phyloP scores from a whole-genome alignment of 1,140 invertebrate species.

The Drosophila sproati region DNA sequence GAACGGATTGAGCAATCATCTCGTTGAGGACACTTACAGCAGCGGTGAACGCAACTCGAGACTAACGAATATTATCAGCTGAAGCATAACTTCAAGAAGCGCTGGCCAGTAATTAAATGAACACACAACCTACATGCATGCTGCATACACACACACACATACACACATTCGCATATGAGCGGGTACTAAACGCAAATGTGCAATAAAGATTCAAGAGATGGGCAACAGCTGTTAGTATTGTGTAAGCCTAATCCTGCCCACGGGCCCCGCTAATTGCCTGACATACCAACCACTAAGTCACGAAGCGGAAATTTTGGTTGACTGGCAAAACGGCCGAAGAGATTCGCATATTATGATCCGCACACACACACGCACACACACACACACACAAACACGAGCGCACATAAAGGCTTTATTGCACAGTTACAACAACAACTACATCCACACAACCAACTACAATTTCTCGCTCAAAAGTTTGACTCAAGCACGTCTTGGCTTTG shows the following conservation, averaged over 20 bases:
- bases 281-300: conserved; percentile 44
- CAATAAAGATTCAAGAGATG: conserved; percentile 25
- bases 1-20: conserved; percentile 16
- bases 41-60: conserved; percentile 9
- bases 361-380: neutral
- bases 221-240: conserved; percentile 41
- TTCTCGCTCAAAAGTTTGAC: conserved; percentile 31
- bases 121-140: too few species aligned
- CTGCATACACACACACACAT: neutral
- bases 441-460: conserved; percentile 6
- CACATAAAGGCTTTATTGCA: conserved; percentile 10
- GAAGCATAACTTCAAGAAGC: conserved; percentile 22
- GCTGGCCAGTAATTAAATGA: conserved; percentile 19
- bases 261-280: conserved; percentile 39
- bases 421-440: neutral
- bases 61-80: conserved; percentile 4
- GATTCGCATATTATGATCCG: conserved; percentile 28
- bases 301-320: conserved; percentile 69
- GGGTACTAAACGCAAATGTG: conserved; percentile 10
- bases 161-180: neutral
- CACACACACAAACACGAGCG: too few species aligned
- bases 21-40: conserved; percentile 12
- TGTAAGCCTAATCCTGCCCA: conserved; percentile 68
- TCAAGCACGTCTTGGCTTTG: conserved; percentile 25
- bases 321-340: conserved; percentile 35